Base-by-base conservation (phyloP, 2,888 invertebrate genomes). In the Leptura quadrifasciata region DNA sequence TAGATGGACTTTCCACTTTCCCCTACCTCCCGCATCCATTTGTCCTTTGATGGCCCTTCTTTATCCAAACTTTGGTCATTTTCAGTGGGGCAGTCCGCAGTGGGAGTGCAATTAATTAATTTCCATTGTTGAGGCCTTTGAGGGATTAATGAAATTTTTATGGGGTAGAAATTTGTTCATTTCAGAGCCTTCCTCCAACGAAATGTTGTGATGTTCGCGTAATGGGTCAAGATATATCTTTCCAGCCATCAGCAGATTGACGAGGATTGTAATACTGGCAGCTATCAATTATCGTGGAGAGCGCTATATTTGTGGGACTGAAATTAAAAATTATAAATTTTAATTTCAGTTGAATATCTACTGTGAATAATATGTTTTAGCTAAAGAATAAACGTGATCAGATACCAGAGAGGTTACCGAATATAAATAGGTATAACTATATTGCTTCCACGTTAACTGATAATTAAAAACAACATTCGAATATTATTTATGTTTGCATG, bases 111-210 rank as follows among this genome's bases (percentile, higher is more conserved):
- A 54, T 54, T 68, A 69, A 69, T 69, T 69, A 69, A 69, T 69
- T 69, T 69, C 69, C 69, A 69, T 58, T 69, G 69, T 58, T 58
- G 39, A 31, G 69, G 58, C 69, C 69, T 69, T 69, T 69, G 69
- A 69, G 69, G 69, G 39, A 69, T 39, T 69, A 69, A 69, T 69
- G 69, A 57, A 69, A 69, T 69, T 69, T 69, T 69, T 69, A 69
- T 58, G n/a, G 69, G 55, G 69, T 69, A 63, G 68, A 55, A 68
- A 68, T 69, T 69, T 69, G 69, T 58, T 20, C 58, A 47, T 69
- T 58, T 57, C 69, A 39, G 24, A 18, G 69, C 39, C 39, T 57
- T 58, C 58, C 69, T 57, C 20, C n/a, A 18, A 69, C 39, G 58
- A 69, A 69, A 35, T 39, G 68, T 55, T 21, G 55, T 12, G 31